A percentile compares a stretch with the other conserved stretches of the same genome.
phyloP scores from a whole-genome alignment of 1,140 invertebrate genomes.

The Brachionus plicatilis region DNA sequence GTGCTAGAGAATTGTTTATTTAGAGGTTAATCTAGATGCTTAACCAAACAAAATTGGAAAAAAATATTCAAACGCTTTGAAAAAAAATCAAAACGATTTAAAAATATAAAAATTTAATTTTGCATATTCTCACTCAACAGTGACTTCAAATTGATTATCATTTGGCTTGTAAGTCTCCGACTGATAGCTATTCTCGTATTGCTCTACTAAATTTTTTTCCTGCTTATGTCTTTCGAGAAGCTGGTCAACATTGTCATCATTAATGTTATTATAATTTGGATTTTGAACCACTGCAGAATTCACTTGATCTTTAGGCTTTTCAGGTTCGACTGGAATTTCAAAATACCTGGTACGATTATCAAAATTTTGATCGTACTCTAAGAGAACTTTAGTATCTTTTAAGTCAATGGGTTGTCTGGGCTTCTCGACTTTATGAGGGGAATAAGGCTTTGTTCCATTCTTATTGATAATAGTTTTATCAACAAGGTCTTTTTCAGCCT shows the following conservation, averaged over 20 bases:
- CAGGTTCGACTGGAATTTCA: neutral
- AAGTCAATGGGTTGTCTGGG: neutral
- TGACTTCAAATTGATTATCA: neutral
- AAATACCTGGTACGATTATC: neutral
- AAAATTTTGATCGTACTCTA: neutral
- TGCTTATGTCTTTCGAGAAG: neutral
- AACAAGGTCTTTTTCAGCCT: neutral
- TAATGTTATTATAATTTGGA: neutral
- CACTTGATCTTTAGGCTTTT: neutral
- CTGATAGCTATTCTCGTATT: neutral
- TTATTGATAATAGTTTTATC: conserved; percentile 13
- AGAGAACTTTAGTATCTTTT: neutral
- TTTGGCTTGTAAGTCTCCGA: neutral
- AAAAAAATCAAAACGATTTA: neutral
- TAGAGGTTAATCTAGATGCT: neutral
- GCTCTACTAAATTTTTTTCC: conserved; percentile 7
- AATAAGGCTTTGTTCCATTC: neutral
- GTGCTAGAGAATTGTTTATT: neutral
- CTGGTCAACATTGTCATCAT: neutral
- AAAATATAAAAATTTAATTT: neutral
- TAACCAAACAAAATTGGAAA: neutral
- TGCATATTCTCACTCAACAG: neutral
- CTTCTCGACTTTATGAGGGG: neutral
- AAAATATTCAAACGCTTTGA: neutral
- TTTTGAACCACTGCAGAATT: neutral